Evolutionary conservation across 2,888 invertebrate genomes (phyloP).

Genomic region (Hololepta plana): DNA sequence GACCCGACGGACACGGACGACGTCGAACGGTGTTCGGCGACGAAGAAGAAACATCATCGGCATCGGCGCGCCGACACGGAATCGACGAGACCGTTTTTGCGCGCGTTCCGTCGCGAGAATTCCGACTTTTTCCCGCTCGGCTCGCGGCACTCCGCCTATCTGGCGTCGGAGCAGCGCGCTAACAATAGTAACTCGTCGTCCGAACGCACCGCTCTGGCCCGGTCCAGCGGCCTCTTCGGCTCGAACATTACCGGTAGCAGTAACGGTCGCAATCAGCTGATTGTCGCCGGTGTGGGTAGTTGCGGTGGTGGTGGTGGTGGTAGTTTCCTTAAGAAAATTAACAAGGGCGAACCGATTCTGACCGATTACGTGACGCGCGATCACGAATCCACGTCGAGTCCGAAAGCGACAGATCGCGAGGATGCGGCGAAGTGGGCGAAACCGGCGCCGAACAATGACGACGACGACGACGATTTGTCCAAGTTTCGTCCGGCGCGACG

Average conservation of each 20-base stretch:
- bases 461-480: constrained; percentile 25
- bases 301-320: too few relatives aligned
- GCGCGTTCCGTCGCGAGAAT: constrained; percentile 67
- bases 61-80: constrained; percentile 61
- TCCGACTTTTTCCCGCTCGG: constrained; percentile 67
- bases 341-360: constrained; percentile 46
- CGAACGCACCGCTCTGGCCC: too few relatives aligned
- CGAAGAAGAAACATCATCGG: constrained; percentile 14
- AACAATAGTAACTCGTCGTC: too few relatives aligned
- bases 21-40: background rate
- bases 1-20: background rate
- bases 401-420: constrained; percentile 1
- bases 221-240: constrained; percentile 55
- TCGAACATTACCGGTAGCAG: too few relatives aligned
- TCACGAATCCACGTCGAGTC: constrained; percentile 27
- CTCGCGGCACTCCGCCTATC: constrained; percentile 58
- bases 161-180: constrained; percentile 46
- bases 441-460: constrained; percentile 5
- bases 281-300: too few relatives aligned
- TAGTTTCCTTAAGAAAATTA: constrained; percentile 31
- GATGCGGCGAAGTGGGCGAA: constrained; percentile 1
- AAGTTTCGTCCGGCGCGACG: constrained; percentile 37
- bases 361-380: constrained; percentile 50
- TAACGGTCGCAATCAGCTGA: too few relatives aligned
- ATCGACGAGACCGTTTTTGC: constrained; percentile 50